Percentiles rank a stretch among this genome's conserved stretches.
Conservation (phyloP, 2,797 vertebrate genomes). For the Serranus cabrilla region DNA sequence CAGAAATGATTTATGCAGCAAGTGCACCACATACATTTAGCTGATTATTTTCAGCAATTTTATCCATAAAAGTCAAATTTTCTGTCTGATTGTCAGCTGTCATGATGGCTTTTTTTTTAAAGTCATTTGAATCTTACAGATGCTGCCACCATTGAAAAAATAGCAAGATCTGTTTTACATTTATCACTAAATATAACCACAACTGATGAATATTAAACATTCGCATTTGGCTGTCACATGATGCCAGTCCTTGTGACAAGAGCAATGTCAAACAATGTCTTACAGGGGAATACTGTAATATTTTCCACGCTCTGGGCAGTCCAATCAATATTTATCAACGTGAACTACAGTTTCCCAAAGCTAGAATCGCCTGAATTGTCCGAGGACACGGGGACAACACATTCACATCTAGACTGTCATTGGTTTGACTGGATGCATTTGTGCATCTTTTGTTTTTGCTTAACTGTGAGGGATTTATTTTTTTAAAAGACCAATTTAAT, state of each 20-base stretch:
- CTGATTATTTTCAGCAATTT: neutral
- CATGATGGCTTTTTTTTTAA: neutral
- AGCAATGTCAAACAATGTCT: constrained; percentile 77
- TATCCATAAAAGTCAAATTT: neutral
- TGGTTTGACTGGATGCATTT: constrained; percentile 28
- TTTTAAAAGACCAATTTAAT: constrained; percentile 1
- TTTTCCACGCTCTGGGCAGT: constrained; percentile 68
- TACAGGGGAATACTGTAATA: constrained; percentile 64
- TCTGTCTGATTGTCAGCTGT: constrained; percentile 13
- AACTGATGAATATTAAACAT: constrained; percentile 72
- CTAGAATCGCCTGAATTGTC: constrained; percentile 65
- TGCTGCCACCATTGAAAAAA: constrained; percentile 18
- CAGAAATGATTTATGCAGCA: neutral
- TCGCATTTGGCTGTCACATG: constrained; percentile 57
- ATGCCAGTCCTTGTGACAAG: constrained; percentile 70
- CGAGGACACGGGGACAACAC: constrained; percentile 59
- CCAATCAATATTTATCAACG: constrained; percentile 82
- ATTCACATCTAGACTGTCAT: constrained; percentile 42
- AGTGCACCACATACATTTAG: neutral
- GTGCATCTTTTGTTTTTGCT: constrained; percentile 22
- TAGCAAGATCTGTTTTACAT: constrained; percentile 17
- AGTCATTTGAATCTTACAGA: constrained; percentile 16
- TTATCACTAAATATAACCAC: constrained; percentile 53
- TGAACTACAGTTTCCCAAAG: constrained; percentile 75
- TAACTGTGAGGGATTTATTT: constrained; percentile 10